Evolutionary conservation across 2,888 invertebrate species (phyloP), one percentile per base, ranked within the genome.

Genomic region (Leptinotarsa tumamoca): DNA sequence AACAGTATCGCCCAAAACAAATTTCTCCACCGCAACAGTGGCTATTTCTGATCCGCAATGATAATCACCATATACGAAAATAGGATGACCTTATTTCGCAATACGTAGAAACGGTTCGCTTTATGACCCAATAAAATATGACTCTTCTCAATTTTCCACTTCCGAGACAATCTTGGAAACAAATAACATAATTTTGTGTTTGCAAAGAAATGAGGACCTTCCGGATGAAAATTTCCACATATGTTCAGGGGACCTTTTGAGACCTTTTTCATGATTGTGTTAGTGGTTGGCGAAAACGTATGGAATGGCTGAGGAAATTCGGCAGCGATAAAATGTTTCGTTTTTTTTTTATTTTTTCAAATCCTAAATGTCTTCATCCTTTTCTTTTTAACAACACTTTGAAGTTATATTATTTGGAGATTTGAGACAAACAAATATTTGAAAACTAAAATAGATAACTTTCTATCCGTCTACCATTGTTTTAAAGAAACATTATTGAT

Each of bases 11-110:
- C 7, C 50, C 61, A 13, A 71, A 71, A 49, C 15, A 23, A 71
- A 61, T n/a, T 58, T 43, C 33, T 63, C 58, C 58, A 68, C 73
- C 70, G 54, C 68, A 67, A 72, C 72, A 74, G 71, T 63, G 73
- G 71, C 74, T 17, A 74, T 78, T 80, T 63, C 77, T 78, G 80
- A 78, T 78, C 76, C 80, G 51, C 68, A 54, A 72, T 75, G 76
- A 79, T 70, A 76, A 80, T 81, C 76, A 79, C 80, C 80, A 78
- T 81, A 75, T 71, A 69, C 76, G 76, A 68, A 81, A 80, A 81
- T 79, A 75, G 77, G 71, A 78, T 72, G 76, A 71, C 78, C 78
- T 78, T 75, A 75, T 78, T 78, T 18, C 43, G n/a, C 17, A 33
- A 73, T 71, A 73, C 73, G 67, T 17, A 54, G 67, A 71, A 61